Evolutionary conservation across 2,888 invertebrate species (phyloP).

Genomic region (Amphipoea lucens): DNA sequence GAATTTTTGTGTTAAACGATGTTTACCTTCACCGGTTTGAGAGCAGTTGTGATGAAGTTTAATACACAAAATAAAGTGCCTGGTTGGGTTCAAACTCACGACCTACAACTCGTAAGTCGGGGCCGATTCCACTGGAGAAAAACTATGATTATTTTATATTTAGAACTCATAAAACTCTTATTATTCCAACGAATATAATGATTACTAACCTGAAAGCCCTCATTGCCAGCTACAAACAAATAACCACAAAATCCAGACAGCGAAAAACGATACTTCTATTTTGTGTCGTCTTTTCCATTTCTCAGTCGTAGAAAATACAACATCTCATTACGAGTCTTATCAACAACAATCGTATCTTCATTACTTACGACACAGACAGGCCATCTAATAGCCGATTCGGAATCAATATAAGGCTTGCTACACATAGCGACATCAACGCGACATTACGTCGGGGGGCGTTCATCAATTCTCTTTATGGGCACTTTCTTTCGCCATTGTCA

Average conservation of each 20-base stretch:
- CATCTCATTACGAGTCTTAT: slow-evolving; percentile 62
- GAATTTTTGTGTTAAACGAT: too few species aligned
- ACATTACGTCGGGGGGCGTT: slow-evolving; percentile 72
- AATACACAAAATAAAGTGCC: neutral
- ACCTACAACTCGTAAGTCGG: neutral
- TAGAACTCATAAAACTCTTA: neutral
- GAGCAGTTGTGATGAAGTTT: neutral
- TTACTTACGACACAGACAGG: slow-evolving; percentile 55
- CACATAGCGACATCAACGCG: slow-evolving; percentile 71
- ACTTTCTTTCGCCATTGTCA: slow-evolving; percentile 85
- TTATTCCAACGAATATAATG: neutral
- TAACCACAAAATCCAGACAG: slow-evolving; percentile 3
- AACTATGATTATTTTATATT: neutral
- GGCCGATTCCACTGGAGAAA: neutral
- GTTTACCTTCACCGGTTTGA: neutral
- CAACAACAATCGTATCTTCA: slow-evolving; percentile 59
- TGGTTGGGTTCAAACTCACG: neutral
- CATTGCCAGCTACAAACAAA: neutral
- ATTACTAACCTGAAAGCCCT: neutral
- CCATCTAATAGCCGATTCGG: slow-evolving; percentile 67
- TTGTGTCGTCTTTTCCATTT: slow-evolving; percentile 14
- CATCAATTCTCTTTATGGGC: slow-evolving; percentile 88
- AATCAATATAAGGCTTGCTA: slow-evolving; percentile 73
- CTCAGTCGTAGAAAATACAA: slow-evolving; percentile 36
- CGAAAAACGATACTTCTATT: slow-evolving; percentile 14